Conservation (phyloP, 2,888 invertebrate genomes). For the Physocephala rufipes region DNA sequence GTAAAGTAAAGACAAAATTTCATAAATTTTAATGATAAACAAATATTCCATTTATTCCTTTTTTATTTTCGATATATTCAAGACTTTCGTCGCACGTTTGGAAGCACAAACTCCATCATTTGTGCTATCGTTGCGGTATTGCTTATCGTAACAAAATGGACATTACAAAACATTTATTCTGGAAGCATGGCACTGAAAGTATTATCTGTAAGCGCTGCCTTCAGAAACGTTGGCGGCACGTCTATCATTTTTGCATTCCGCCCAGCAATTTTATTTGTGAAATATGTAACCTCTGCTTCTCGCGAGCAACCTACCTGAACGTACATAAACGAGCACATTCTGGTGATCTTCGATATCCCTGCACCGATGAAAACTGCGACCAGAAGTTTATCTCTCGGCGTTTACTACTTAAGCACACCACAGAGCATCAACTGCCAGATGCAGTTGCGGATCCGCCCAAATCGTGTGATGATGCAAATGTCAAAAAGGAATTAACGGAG, state of each 20-base stretch:
- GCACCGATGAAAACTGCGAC: slow-evolving; percentile 75
- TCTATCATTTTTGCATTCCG: slow-evolving; percentile 89
- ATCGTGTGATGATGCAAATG: background rate
- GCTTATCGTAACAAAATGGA: slow-evolving; percentile 88
- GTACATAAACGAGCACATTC: slow-evolving; percentile 85
- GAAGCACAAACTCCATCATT: slow-evolving; percentile 88
- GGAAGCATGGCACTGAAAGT: slow-evolving; percentile 93
- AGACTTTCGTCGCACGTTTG: slow-evolving; percentile 87
- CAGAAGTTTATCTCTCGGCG: slow-evolving; percentile 85
- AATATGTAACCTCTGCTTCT: slow-evolving; percentile 79
- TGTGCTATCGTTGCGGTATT: slow-evolving; percentile 88
- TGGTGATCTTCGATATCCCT: slow-evolving; percentile 76
- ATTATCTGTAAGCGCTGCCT: slow-evolving; percentile 84
- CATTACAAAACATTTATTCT: slow-evolving; percentile 88
- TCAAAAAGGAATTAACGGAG: slow-evolving; percentile 6
- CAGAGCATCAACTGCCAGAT: slow-evolving; percentile 66
- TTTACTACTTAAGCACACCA: slow-evolving; percentile 76
- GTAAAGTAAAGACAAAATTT: background rate
- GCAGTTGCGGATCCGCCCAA: background rate
- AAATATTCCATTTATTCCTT: background rate
- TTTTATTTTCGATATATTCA: no score
- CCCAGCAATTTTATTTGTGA: slow-evolving; percentile 82
- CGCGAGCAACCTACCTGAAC: slow-evolving; percentile 80
- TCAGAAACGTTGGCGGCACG: slow-evolving; percentile 91
- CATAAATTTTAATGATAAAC: background rate